phyloP scores from a whole-genome alignment of 1,140 invertebrate species.

The Drosophila albomicans region DNA sequence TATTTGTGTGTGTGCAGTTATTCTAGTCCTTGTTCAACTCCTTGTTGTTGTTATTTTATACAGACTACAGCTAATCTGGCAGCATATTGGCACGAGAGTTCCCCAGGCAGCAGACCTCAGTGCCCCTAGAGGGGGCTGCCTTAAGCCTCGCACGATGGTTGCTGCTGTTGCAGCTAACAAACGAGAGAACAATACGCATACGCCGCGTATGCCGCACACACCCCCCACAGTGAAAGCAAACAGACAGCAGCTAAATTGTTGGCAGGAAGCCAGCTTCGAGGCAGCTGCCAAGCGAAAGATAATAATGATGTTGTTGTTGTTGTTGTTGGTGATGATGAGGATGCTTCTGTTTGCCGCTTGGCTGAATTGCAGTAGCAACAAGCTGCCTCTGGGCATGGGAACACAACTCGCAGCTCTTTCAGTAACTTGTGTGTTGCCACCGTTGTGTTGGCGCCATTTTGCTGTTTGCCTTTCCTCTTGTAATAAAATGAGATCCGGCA shows the following conservation, averaged over 20 bases:
- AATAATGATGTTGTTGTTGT: background rate
- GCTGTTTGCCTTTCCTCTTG: slow-evolving; percentile 80
- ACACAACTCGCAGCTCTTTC: background rate
- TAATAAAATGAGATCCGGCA: slow-evolving; percentile 80
- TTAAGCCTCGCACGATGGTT: slow-evolving; percentile 39
- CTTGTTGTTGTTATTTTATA: slow-evolving; percentile 4
- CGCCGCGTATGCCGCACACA: slow-evolving; percentile 49
- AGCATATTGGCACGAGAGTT: slow-evolving; percentile 43
- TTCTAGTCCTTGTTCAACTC: slow-evolving; percentile 7
- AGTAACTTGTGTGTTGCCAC: background rate
- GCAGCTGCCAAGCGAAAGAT: slow-evolving; percentile 34
- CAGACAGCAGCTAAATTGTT: slow-evolving; percentile 69
- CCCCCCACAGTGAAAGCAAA: slow-evolving; percentile 30
- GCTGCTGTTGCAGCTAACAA: slow-evolving; percentile 46
- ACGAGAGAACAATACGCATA: slow-evolving; percentile 67
- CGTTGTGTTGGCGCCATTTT: slow-evolving; percentile 79
- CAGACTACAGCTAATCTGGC: slow-evolving; percentile 68
- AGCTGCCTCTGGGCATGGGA: slow-evolving; percentile 33
- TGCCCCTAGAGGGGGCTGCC: slow-evolving; percentile 4
- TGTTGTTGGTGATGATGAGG: slow-evolving; percentile 12
- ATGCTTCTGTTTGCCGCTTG: slow-evolving; percentile 49
- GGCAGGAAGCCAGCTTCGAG: slow-evolving; percentile 69
- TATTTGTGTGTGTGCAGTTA: too few relatives aligned
- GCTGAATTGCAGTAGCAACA: slow-evolving; percentile 58
- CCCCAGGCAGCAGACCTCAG: background rate